phyloP scores from a whole-genome alignment of 2,113 vertebrate species.

The Rhombomys opimus region DNA sequence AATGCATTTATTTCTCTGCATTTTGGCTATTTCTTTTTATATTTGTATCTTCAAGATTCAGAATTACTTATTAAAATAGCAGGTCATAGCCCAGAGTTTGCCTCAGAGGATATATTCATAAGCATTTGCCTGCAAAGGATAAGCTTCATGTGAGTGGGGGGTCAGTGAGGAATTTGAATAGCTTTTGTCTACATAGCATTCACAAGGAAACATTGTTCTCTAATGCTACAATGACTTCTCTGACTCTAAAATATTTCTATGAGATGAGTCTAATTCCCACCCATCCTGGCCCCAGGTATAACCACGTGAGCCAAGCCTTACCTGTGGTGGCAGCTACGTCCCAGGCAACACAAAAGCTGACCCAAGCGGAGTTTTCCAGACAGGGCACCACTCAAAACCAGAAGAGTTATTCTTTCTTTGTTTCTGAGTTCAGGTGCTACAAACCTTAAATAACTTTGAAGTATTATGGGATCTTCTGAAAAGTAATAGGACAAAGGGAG shows the following conservation, averaged over 20 bases:
- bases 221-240: neutral
- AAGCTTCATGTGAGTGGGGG: neutral
- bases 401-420: neutral
- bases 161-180: neutral
- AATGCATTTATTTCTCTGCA: conserved; percentile 7
- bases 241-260: neutral
- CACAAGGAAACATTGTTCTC: neutral
- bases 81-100: neutral
- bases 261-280: neutral
- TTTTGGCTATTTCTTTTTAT: conserved; percentile 25
- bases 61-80: conserved; percentile 22
- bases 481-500: no score
- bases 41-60: conserved; percentile 46
- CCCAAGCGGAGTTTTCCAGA: neutral
- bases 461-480: neutral
- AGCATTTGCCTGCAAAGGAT: conserved; percentile 36
- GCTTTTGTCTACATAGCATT: neutral
- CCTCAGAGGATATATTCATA: neutral
- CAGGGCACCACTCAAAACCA: neutral
- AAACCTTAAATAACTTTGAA: neutral
- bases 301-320: neutral
- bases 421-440: neutral
- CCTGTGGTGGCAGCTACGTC: neutral
- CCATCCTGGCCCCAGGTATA: neutral
- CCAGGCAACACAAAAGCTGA: neutral